These are phyloP conservation scores for Contarinia nasturtii DNA, from an alignment of 1,140 invertebrate species.

Conservation along the genomic window DNA sequence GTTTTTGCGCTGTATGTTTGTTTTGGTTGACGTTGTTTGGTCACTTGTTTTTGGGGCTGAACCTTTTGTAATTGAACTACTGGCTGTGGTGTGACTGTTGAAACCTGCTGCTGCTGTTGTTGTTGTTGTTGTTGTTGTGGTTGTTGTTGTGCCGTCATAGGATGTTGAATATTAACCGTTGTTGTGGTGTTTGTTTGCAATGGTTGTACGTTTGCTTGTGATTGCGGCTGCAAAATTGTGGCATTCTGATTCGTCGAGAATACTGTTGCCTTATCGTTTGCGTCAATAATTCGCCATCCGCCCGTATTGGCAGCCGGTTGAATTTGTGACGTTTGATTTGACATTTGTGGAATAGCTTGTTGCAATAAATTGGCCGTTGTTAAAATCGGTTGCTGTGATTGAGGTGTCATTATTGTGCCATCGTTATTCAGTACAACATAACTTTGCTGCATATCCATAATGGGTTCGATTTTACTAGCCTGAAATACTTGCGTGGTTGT, in stretches of 20 bases:
- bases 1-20: slow-evolving; percentile 2
- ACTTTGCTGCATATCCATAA: slow-evolving; percentile 46
- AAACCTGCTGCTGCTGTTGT: background rate
- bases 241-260: too few relatives aligned
- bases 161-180: slow-evolving; percentile 1
- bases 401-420: slow-evolving; percentile 7
- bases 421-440: slow-evolving; percentile 49
- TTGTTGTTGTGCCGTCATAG: slow-evolving; percentile 2
- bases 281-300: background rate
- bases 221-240: too few relatives aligned
- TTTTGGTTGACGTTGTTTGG: slow-evolving; percentile 12
- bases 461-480: slow-evolving; percentile 61
- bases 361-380: slow-evolving; percentile 12
- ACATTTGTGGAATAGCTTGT: slow-evolving; percentile 6
- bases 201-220: too few relatives aligned
- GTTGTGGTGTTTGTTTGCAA: background rate
- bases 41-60: slow-evolving; percentile 14
- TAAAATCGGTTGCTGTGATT: slow-evolving; percentile 8
- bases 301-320: slow-evolving; percentile 5
- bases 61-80: slow-evolving; percentile 9
- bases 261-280: background rate
- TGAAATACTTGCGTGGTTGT: slow-evolving; percentile 66
- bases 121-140: slow-evolving; percentile 1
- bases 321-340: slow-evolving; percentile 10
- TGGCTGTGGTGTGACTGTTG: slow-evolving; percentile 7